phyloP scores from a whole-genome alignment of 2,113 vertebrate species.

The Stomatorhinus ivindoensis region DNA sequence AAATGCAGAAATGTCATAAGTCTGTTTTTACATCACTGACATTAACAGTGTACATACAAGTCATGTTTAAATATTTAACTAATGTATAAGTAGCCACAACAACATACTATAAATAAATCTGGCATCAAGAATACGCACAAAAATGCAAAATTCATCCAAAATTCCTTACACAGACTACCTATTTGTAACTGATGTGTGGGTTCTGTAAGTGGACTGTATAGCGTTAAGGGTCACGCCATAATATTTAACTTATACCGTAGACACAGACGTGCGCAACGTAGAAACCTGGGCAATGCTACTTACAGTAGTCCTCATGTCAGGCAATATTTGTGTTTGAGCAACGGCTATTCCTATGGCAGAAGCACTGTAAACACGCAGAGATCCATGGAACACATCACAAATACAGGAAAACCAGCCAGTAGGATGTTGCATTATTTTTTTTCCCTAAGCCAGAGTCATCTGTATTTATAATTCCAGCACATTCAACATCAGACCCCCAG shows the following conservation, averaged over 20 bases:
- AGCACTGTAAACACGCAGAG: conserved; percentile 10
- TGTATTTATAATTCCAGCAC: conserved; percentile 10
- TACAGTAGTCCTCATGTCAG: conserved; percentile 14
- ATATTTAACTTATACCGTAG: conserved; percentile 15
- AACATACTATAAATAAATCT: conserved; percentile 9
- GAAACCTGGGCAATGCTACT: conserved; percentile 1
- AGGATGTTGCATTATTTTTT: background rate
- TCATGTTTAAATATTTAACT: conserved; percentile 6
- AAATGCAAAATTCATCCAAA: conserved; percentile 4
- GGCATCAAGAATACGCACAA: background rate
- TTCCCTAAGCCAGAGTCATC: conserved; percentile 5
- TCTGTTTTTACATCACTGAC: background rate
- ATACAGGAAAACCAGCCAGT: background rate
- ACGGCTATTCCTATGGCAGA: background rate
- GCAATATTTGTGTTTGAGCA: conserved; percentile 14
- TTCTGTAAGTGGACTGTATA: conserved; percentile 1
- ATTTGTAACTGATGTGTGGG: conserved; percentile 1
- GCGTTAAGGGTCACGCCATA: conserved; percentile 19
- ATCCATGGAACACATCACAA: conserved; percentile 17
- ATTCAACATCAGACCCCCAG: background rate
- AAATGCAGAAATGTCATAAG: background rate
- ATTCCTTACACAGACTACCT: background rate
- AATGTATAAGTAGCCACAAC: background rate
- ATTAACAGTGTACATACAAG: conserved; percentile 3
- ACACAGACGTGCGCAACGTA: background rate